These are phyloP conservation scores for Xylota sylvarum DNA, from an alignment of 2,888 invertebrate genomes.

Conservation along the genomic window DNA sequence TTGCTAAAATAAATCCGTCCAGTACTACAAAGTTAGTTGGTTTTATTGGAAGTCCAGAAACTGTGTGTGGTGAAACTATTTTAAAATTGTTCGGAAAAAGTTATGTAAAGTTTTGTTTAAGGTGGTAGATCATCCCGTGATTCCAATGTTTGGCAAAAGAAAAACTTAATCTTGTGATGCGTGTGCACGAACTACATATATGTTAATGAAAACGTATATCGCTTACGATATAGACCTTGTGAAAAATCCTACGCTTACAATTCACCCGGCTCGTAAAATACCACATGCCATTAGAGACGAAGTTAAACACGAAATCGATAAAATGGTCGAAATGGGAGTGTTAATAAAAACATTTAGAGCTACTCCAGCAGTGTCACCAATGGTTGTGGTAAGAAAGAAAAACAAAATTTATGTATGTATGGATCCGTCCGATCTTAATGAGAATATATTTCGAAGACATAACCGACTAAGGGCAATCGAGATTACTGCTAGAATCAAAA, in stretches of 20 bases:
- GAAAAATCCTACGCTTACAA: neutral
- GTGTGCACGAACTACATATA: slow-evolving; percentile 19
- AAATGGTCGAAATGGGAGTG: too few species aligned
- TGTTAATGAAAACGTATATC: neutral
- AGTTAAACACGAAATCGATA: too few species aligned
- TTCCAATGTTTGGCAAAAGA: slow-evolving; percentile 39
- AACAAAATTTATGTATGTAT: too few species aligned
- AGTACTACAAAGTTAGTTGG: slow-evolving; percentile 32
- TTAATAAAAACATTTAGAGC: too few species aligned
- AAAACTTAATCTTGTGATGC: slow-evolving; percentile 28
- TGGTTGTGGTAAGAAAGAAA: too few species aligned
- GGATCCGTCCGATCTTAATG: too few species aligned
- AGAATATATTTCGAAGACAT: too few species aligned
- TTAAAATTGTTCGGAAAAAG: slow-evolving; percentile 30
- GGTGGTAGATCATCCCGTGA: slow-evolving; percentile 35
- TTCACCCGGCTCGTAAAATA: too few species aligned
- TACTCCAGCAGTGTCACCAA: too few species aligned
- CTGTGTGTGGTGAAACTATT: slow-evolving; percentile 17
- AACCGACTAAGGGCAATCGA: too few species aligned
- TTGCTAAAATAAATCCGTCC: slow-evolving; percentile 36
- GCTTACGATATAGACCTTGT: neutral
- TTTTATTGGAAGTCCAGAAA: slow-evolving; percentile 30
- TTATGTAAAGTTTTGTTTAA: slow-evolving; percentile 24
- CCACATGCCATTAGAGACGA: too few species aligned
- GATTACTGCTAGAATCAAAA: too few species aligned